These are phyloP conservation scores for Drosophila testacea DNA, from an alignment of 2,888 invertebrate species.

Conservation along the genomic window DNA sequence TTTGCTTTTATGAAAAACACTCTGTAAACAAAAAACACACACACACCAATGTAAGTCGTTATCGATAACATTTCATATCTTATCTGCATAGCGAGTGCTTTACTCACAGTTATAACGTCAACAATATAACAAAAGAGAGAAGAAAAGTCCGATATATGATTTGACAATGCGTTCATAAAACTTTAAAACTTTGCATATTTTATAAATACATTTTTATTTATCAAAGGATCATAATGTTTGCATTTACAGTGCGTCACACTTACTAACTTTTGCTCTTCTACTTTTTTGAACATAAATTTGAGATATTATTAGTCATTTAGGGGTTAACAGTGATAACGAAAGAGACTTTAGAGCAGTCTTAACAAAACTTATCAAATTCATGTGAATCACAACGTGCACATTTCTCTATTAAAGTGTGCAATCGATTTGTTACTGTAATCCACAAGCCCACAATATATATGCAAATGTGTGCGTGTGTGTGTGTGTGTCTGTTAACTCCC, in stretches of 20 bases:
- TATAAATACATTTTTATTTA: not conserved
- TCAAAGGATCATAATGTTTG: not conserved
- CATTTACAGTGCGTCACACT: not conserved
- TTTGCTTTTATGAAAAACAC: constrained; percentile 2
- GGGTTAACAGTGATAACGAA: constrained; percentile 14
- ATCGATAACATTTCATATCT: constrained; percentile 40
- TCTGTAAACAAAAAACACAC: constrained; percentile 15
- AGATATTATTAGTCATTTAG: constrained; percentile 11
- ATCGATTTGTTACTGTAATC: constrained; percentile 16
- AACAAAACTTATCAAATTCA: constrained; percentile 27
- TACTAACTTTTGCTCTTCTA: not conserved
- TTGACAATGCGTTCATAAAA: constrained; percentile 1
- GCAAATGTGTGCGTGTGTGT: not conserved
- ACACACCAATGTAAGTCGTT: constrained; percentile 3
- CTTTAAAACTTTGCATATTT: not conserved
- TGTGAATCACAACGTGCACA: constrained; percentile 39
- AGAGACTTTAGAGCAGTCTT: constrained; percentile 7
- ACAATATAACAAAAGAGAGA: constrained; percentile 16
- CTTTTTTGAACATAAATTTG: not conserved
- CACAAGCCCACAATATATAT: constrained; percentile 3
- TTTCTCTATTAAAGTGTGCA: not conserved
- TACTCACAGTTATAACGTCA: constrained; percentile 29
- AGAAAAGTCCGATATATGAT: constrained; percentile 15
- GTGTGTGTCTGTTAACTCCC: constrained; percentile 21
- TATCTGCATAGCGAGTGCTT: constrained; percentile 37